Percentiles rank a stretch among this genome's conserved stretches.
Evolutionary conservation across 2,888 invertebrate species (phyloP).

Genomic region (Lasioglossum malachurum): DNA sequence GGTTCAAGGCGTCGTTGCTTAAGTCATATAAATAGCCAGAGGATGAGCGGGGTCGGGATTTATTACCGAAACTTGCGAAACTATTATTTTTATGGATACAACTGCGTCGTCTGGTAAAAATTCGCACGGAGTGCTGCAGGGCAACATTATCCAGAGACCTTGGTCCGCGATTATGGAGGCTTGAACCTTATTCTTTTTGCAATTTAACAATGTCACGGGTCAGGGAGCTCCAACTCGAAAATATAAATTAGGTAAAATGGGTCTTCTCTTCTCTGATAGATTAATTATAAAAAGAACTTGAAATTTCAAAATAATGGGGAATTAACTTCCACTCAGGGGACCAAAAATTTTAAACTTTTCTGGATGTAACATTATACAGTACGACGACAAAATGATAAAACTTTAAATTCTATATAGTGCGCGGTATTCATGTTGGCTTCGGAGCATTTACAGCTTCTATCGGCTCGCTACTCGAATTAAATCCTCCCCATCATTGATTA

Average conservation of each 20-base stretch:
- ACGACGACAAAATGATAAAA: too few relatives aligned
- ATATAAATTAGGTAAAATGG: neutral
- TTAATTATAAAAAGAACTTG: neutral
- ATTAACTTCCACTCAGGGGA: too few relatives aligned
- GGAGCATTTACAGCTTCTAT: neutral
- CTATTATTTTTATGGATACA: neutral
- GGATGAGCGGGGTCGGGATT: conserved; percentile 15
- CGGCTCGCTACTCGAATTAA: neutral
- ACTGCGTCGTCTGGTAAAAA: neutral
- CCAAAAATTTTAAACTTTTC: too few relatives aligned
- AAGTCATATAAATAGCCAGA: conserved; percentile 1
- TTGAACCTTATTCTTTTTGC: neutral
- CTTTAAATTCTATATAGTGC: too few relatives aligned
- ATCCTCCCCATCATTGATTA: neutral
- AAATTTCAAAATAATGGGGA: neutral
- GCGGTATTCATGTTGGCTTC: neutral
- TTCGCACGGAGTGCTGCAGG: neutral
- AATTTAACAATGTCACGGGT: neutral
- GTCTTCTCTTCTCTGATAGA: neutral
- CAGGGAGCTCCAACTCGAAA: neutral
- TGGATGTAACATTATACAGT: too few relatives aligned
- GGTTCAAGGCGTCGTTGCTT: conserved; percentile 12
- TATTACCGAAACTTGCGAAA: conserved; percentile 4
- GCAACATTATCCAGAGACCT: neutral
- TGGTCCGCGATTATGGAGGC: neutral